Percentiles rank a stretch among this genome's conserved stretches.
Evolutionary conservation across 2,888 invertebrate species (phyloP).

Genomic region (Trissonchulus sp.): DNA sequence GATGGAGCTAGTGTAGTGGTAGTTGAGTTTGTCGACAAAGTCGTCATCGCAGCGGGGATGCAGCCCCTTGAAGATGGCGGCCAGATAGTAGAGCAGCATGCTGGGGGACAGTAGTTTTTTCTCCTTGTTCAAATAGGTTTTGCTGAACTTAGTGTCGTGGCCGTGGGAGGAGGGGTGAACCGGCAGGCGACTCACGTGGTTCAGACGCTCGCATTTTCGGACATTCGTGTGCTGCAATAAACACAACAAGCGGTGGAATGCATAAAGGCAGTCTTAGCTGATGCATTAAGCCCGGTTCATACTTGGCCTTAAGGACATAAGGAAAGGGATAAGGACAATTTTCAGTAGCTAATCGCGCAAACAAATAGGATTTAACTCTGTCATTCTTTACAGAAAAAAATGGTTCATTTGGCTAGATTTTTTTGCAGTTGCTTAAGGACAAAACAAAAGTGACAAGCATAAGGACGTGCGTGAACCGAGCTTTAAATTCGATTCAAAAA

Average conservation of each 20-base stretch:
- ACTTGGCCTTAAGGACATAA: too few species aligned
- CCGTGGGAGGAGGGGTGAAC: slow-evolving; percentile 48
- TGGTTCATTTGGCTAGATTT: too few species aligned
- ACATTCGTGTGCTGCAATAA: slow-evolving; percentile 49
- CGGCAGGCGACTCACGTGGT: slow-evolving; percentile 49
- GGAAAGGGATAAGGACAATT: too few species aligned
- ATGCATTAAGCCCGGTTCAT: too few species aligned
- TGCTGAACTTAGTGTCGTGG: slow-evolving; percentile 40
- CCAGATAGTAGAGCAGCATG: slow-evolving; percentile 23
- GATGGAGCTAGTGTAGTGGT: slow-evolving; percentile 25
- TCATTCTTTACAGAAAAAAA: too few species aligned
- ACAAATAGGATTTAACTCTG: too few species aligned
- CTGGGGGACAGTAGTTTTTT: slow-evolving; percentile 17
- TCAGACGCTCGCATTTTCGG: slow-evolving; percentile 51
- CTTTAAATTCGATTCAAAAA: too few species aligned
- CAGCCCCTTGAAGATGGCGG: slow-evolving; percentile 19
- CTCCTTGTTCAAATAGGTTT: slow-evolving; percentile 24
- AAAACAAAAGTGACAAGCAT: too few species aligned
- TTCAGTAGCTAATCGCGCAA: too few species aligned
- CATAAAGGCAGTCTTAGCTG: background rate
- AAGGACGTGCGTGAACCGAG: too few species aligned
- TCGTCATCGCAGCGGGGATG: slow-evolving; percentile 23
- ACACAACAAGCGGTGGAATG: background rate
- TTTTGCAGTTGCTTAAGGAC: too few species aligned
- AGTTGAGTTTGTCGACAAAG: slow-evolving; percentile 21